A percentile compares a stretch with the other conserved stretches of the same genome.
phyloP scores from a whole-genome alignment of 1,140 invertebrate species.

The Neodiprion virginianus region DNA sequence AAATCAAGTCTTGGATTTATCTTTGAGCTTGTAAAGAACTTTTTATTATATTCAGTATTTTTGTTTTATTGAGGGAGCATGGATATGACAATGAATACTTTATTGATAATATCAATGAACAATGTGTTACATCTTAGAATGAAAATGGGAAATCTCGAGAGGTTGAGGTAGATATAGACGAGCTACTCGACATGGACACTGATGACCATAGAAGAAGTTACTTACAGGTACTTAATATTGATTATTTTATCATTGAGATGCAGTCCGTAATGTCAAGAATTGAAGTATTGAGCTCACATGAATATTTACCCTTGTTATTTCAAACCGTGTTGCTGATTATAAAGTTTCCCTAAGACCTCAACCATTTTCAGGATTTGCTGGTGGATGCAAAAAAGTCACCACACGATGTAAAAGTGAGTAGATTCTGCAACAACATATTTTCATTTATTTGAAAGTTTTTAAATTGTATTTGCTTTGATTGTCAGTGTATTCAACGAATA shows the following conservation, averaged over 20 bases:
- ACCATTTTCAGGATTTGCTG: slow-evolving; percentile 70
- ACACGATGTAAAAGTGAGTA: slow-evolving; percentile 83
- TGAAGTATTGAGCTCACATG: neutral
- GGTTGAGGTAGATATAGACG: slow-evolving; percentile 92
- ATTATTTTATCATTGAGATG: neutral
- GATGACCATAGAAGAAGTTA: slow-evolving; percentile 83
- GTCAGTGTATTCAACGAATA: slow-evolving; percentile 18
- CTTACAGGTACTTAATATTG: slow-evolving; percentile 71
- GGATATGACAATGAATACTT: neutral
- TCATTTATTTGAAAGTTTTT: slow-evolving; percentile 29
- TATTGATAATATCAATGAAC: slow-evolving; percentile 9
- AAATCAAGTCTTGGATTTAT: slow-evolving; percentile 3
- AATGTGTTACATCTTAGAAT: slow-evolving; percentile 56
- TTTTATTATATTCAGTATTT: slow-evolving; percentile 11
- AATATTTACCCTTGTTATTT: slow-evolving; percentile 18
- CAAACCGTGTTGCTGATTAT: slow-evolving; percentile 13
- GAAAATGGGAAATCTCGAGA: slow-evolving; percentile 69
- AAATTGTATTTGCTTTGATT: slow-evolving; percentile 20
- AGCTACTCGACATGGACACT: slow-evolving; percentile 90
- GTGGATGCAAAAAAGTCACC: slow-evolving; percentile 83
- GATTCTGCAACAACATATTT: slow-evolving; percentile 23
- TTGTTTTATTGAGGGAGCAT: neutral
- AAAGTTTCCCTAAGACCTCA: neutral
- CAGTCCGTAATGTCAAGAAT: neutral
- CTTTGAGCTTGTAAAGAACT: slow-evolving; percentile 8